These are phyloP conservation scores for Eretmochelys imbricata DNA, from an alignment of 2,113 vertebrate genomes.

Conservation along the genomic window DNA sequence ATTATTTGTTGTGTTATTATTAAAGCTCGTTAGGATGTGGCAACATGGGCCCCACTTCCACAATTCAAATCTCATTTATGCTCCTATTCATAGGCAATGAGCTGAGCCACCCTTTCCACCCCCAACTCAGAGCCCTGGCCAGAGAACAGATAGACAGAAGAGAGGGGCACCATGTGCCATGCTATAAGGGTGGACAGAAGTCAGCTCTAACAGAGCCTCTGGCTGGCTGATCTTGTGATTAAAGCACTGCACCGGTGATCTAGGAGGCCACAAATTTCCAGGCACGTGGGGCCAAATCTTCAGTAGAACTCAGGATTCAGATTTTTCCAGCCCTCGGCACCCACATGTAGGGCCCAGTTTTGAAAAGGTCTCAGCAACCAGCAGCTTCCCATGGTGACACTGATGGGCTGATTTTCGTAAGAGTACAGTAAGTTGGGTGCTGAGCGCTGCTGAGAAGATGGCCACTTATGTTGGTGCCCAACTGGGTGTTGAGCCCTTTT, in stretches of 20 bases:
- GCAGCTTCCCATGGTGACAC: neutral
- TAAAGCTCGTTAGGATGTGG: neutral
- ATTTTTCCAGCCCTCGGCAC: neutral
- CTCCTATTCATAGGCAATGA: neutral
- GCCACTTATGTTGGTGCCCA: neutral
- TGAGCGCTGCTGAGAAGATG: neutral
- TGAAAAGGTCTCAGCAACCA: neutral
- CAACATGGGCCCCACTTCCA: no score
- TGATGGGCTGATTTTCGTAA: neutral
- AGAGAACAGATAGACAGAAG: neutral
- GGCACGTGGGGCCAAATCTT: neutral
- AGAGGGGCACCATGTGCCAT: neutral
- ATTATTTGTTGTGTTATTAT: neutral
- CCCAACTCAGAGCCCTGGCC: neutral
- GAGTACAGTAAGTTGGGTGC: neutral
- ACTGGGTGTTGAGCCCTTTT: neutral
- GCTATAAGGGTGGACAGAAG: neutral
- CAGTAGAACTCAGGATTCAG: neutral
- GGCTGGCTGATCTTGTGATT: no score
- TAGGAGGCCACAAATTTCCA: no score
- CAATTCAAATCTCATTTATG: neutral
- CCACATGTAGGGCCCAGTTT: neutral
- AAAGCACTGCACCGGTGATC: no score
- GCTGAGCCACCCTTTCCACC: neutral
- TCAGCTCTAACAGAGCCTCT: neutral